Conservation (phyloP, 2,888 invertebrate species). For the Lobophora halterata region DNA sequence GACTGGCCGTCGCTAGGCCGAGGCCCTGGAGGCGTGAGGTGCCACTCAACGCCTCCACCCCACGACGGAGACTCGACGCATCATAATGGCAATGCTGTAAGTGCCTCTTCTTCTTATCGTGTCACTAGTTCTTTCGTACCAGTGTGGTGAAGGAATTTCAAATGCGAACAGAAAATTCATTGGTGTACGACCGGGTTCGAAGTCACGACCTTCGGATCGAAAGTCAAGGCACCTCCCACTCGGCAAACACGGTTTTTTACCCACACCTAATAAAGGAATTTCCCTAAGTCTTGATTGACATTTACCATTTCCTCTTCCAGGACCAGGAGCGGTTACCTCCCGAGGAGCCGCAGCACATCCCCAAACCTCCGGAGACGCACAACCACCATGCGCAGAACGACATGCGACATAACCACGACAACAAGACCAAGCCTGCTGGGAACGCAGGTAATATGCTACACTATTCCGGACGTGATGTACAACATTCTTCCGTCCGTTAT, state of each 20-base stretch:
- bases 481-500: not conserved
- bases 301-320: conserved; percentile 47
- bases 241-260: too few relatives aligned
- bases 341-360: conserved; percentile 54
- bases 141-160: too few relatives aligned
- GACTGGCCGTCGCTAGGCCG: conserved; percentile 95
- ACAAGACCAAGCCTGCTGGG: conserved; percentile 58
- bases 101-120: conserved; percentile 26
- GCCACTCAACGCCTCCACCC: conserved; percentile 69
- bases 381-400: conserved; percentile 50
- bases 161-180: too few relatives aligned
- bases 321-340: conserved; percentile 67
- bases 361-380: conserved; percentile 48
- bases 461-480: not conserved
- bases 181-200: too few relatives aligned
- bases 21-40: conserved; percentile 51
- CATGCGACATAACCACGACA: conserved; percentile 42
- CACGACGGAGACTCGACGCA: conserved; percentile 63
- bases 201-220: too few relatives aligned
- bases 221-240: too few relatives aligned
- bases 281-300: too few relatives aligned
- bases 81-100: conserved; percentile 71
- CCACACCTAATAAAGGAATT: too few relatives aligned
- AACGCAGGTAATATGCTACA: conserved; percentile 14
- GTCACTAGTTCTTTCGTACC: too few relatives aligned